A percentile compares a stretch with the other conserved stretches of the same genome.
Conservation (phyloP, 2,797 vertebrate species). For the Etheostoma nigrum region DNA sequence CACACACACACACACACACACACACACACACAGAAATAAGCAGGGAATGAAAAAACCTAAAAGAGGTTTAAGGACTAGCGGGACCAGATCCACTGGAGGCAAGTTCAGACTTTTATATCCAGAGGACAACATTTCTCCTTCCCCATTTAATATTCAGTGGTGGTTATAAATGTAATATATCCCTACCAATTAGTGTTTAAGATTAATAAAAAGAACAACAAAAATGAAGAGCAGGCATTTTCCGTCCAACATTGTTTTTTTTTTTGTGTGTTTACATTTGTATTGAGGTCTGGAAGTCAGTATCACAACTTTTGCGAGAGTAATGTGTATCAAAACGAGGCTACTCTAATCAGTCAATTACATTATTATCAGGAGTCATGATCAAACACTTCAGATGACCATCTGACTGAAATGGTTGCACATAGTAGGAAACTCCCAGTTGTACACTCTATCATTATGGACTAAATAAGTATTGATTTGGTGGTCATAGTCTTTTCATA, state of each 20-base stretch:
- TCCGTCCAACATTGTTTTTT: background rate
- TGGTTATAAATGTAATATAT: background rate
- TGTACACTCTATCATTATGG: background rate
- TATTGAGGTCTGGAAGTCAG: background rate
- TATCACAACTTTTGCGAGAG: background rate
- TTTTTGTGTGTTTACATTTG: background rate
- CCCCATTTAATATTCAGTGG: slow-evolving; percentile 2
- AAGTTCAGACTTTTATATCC: background rate
- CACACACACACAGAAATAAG: background rate
- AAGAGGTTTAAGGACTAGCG: background rate
- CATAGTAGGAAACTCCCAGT: background rate
- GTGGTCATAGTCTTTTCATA: slow-evolving; percentile 10
- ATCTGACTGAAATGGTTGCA: background rate
- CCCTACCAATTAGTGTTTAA: background rate
- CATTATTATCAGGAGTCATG: background rate
- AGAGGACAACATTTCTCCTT: background rate
- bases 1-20: fast-evolving
- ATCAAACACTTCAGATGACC: slow-evolving; percentile 3
- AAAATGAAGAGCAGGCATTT: background rate
- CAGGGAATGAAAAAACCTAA: background rate
- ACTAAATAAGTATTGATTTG: background rate
- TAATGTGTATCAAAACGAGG: background rate
- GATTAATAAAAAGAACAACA: background rate
- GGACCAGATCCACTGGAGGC: background rate
- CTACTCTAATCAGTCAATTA: background rate